phyloP scores from a whole-genome alignment of 2,797 vertebrate species.

The Tangara arthus region DNA sequence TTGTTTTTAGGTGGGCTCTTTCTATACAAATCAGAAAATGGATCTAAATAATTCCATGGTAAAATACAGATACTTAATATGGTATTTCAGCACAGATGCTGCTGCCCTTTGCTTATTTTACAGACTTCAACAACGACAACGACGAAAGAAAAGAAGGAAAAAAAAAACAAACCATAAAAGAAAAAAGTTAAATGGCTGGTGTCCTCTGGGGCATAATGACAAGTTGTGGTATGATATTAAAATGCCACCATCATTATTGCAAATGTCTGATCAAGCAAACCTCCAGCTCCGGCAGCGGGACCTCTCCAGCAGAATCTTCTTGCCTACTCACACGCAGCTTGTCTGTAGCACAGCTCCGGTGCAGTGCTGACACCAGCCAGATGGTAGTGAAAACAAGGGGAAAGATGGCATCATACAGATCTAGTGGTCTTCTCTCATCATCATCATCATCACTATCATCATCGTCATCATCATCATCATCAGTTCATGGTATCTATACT shows the following conservation, averaged over 20 bases:
- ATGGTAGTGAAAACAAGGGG: slow-evolving; percentile 32
- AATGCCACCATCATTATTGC: slow-evolving; percentile 66
- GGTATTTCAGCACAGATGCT: slow-evolving; percentile 61
- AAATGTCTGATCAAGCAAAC: slow-evolving; percentile 64
- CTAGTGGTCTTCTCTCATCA: slow-evolving; percentile 60
- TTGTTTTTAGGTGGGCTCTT: slow-evolving; percentile 57
- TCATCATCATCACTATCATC: background rate
- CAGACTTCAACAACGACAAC: slow-evolving; percentile 65
- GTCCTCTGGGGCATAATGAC: slow-evolving; percentile 63
- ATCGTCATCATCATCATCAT: slow-evolving; percentile 11
- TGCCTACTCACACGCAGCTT: slow-evolving; percentile 57
- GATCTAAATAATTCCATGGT: slow-evolving; percentile 55
- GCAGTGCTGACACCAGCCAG: slow-evolving; percentile 46
- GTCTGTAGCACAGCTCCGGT: slow-evolving; percentile 50
- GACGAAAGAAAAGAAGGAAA: slow-evolving; percentile 40
- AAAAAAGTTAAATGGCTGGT: slow-evolving; percentile 69
- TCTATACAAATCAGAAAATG: slow-evolving; percentile 67
- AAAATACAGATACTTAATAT: slow-evolving; percentile 63
- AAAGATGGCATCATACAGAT: slow-evolving; percentile 37
- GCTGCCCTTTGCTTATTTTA: slow-evolving; percentile 65
- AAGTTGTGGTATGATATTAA: slow-evolving; percentile 52
- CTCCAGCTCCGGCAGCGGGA: slow-evolving; percentile 42
- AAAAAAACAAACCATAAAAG: slow-evolving; percentile 50
- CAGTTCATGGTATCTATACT: slow-evolving; percentile 56
- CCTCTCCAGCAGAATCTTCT: slow-evolving; percentile 63